A percentile compares a stretch with the other conserved stretches of the same genome.
These are phyloP conservation scores for Brachionus calyciflorus DNA, from an alignment of 1,140 invertebrate genomes.

Conservation along the genomic window DNA sequence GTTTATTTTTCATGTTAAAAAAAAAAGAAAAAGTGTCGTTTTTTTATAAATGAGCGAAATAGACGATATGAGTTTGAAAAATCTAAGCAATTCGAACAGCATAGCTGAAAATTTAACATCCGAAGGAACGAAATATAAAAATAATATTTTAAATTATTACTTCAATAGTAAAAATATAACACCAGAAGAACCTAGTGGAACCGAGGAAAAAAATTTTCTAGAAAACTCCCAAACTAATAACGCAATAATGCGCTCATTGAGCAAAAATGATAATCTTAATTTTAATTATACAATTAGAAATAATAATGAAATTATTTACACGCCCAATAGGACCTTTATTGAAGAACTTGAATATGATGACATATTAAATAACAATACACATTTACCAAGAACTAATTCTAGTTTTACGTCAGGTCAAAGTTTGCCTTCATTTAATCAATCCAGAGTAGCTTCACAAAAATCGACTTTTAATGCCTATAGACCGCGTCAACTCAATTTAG, in stretches of 20 bases:
- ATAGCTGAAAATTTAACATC: background rate
- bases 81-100: background rate
- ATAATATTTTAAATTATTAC: constrained; percentile 39
- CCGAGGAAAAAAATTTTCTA: background rate
- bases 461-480: background rate
- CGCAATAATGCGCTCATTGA: background rate
- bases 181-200: background rate
- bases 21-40: too few species aligned
- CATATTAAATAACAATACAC: constrained; percentile 8
- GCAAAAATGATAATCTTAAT: constrained; percentile 25
- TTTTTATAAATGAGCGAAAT: constrained; percentile 24
- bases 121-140: constrained; percentile 1
- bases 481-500: background rate
- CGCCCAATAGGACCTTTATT: constrained; percentile 11
- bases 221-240: constrained; percentile 1
- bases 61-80: background rate
- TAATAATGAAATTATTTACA: constrained; percentile 3
- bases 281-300: constrained; percentile 23
- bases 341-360: constrained; percentile 28
- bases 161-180: constrained; percentile 23
- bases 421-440: background rate
- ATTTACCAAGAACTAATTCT: constrained; percentile 2
- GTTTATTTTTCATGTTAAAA: too few species aligned
- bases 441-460: constrained; percentile 4
- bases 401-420: constrained; percentile 7